These are phyloP conservation scores for Desmodus rotundus DNA, from an alignment of 2,113 vertebrate species.

Conservation along the genomic window DNA sequence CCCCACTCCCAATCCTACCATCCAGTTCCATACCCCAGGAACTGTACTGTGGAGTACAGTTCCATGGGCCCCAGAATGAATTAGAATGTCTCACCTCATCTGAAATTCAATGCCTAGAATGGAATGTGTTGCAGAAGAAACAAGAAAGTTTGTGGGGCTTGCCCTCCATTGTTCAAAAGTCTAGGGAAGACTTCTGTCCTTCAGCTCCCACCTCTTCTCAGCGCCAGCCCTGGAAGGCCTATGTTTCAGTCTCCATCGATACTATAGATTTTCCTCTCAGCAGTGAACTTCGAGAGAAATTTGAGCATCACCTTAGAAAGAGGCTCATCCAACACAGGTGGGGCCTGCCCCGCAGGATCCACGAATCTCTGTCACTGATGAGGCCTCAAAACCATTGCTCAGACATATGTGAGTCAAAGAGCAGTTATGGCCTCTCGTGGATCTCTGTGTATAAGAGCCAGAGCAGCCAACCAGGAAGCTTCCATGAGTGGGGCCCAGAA, in stretches of 20 bases:
- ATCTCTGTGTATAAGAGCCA: neutral
- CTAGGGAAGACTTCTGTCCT: neutral
- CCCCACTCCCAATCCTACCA: neutral
- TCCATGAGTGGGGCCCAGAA: neutral
- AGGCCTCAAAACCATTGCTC: rapidly evolving
- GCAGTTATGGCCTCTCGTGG: neutral
- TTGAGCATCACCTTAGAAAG: constrained; percentile 32
- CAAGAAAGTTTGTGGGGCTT: neutral
- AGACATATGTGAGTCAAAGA: neutral
- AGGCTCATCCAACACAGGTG: neutral
- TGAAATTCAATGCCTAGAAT: neutral
- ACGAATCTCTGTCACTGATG: neutral
- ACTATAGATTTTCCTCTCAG: neutral
- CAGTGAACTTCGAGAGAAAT: neutral
- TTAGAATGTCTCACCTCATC: neutral
- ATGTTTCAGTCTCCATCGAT: neutral
- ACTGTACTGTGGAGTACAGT: neutral
- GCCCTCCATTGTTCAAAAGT: neutral
- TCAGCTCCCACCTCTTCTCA: neutral
- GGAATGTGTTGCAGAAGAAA: neutral
- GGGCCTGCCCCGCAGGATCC: neutral
- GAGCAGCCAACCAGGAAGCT: neutral
- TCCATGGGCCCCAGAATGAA: neutral
- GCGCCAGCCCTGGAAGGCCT: no score
- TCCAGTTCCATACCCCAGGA: neutral